Percentiles rank a stretch among this genome's conserved stretches.
phyloP scores from a whole-genome alignment of 2,113 vertebrate species.

The Tapirus terrestris region DNA sequence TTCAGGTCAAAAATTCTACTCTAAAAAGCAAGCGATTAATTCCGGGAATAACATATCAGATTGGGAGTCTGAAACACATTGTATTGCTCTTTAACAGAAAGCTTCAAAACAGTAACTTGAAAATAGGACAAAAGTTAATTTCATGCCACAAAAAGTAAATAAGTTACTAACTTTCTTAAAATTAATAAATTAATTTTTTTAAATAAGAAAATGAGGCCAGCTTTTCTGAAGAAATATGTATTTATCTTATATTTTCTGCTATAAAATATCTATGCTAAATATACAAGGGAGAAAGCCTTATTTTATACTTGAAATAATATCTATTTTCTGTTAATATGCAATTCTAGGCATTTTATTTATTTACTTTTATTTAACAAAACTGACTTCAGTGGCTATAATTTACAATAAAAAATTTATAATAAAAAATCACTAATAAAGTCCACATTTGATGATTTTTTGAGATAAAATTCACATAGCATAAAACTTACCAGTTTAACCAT shows the following conservation, averaged over 20 bases:
- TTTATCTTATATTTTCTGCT: background rate
- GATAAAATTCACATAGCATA: background rate
- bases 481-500: background rate
- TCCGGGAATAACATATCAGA: background rate
- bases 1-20: background rate
- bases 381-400: background rate
- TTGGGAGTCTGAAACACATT: background rate
- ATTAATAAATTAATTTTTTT: background rate
- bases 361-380: background rate
- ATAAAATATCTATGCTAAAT: background rate
- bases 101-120: background rate
- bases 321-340: background rate
- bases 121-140: constrained; percentile 1
- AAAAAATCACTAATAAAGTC: background rate
- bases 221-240: background rate
- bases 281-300: background rate
- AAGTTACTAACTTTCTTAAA: constrained; percentile 6
- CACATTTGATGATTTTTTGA: background rate
- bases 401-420: background rate
- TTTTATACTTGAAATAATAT: background rate
- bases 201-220: background rate
- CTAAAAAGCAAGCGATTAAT: background rate
- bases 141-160: background rate
- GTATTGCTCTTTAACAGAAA: background rate
- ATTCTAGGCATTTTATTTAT: background rate